A percentile compares a stretch with the other conserved stretches of the same genome.
phyloP scores from a whole-genome alignment of 2,113 vertebrate species.

The Acanthisitta chloris region DNA sequence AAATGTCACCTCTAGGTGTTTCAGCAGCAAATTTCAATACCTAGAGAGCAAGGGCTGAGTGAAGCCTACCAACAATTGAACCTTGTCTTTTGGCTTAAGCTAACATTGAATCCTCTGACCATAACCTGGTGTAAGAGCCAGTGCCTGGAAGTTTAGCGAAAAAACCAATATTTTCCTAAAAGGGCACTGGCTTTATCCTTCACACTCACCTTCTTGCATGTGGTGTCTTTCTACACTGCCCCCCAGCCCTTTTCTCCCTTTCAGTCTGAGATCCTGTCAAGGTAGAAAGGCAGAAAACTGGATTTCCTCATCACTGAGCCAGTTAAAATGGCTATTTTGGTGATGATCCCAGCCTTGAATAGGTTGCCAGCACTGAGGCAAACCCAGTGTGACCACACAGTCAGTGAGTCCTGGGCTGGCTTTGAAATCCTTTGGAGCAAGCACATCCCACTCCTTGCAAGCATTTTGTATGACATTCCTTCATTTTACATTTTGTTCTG shows the following conservation, averaged over 20 bases:
- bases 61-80: neutral
- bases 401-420: neutral
- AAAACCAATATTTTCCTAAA: neutral
- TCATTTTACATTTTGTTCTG: slow-evolving; percentile 47
- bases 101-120: neutral
- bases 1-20: neutral
- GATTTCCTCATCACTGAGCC: neutral
- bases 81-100: neutral
- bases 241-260: neutral
- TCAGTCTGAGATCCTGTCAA: neutral
- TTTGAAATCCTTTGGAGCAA: slow-evolving; percentile 11
- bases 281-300: neutral
- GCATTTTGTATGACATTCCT: neutral
- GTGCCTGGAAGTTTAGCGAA: neutral
- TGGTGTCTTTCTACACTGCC: neutral
- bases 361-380: neutral
- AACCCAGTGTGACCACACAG: slow-evolving; percentile 23
- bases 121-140: neutral
- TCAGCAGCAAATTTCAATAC: neutral
- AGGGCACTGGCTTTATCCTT: neutral
- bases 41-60: neutral
- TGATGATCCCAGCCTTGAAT: neutral
- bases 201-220: neutral
- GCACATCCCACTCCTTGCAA: slow-evolving; percentile 22
- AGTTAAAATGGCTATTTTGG: slow-evolving; percentile 15